Base-by-base conservation (phyloP, 2,797 vertebrate genomes). In the Oophaga sylvatica region DNA sequence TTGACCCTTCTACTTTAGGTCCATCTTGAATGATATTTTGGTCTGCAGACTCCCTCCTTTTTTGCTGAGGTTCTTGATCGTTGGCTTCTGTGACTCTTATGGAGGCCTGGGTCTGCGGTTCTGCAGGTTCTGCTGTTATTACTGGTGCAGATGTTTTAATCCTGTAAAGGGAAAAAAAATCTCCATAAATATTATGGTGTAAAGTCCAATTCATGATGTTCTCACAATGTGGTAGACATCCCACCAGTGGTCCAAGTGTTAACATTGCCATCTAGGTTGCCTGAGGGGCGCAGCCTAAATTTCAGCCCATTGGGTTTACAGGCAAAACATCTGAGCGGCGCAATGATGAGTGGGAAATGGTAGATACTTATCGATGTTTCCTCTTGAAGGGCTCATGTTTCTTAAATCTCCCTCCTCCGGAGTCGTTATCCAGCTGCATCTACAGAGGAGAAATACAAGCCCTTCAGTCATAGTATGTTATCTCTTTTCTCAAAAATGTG, bases 351-450 rank as follows among this genome's bases (percentile, higher is more conserved):
- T 5, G 3, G 35, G 35, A 26, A 17, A 48, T 80, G 79, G 60
- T 83, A 83, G 84, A 89, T 77, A 89, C 88, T 89, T 89, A 89
- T 89, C 88, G 80, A 83, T 86, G 80, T 89, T 82, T 89, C 71
- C 80, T 79, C 70, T 88, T 84, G 65, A 53, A 88, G 11, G 87
- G 80, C 7, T 89, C 88, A 1, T 31, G 84, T 73, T 86, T 89
- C 70, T 41, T 79, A 6, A 20, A 8, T 79, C 45, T 78, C 17
- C 29, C 73, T 29, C 73, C 53, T 63, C 59, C 63, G 3, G n/a
- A 12, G 17, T 80, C 78, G 41, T 81, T 71, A 79, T 89, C 60
- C 31, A 71, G n/a, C 70, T 86, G 19, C 88, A 89, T 89, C 87
- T 89, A 57, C 10, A 60, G n/a, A 13, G 2, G 0, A 29, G n/a